Percentiles rank a stretch among this genome's conserved stretches.
Conservation (phyloP, 1,140 invertebrate species). For the Bacillus rossius region DNA sequence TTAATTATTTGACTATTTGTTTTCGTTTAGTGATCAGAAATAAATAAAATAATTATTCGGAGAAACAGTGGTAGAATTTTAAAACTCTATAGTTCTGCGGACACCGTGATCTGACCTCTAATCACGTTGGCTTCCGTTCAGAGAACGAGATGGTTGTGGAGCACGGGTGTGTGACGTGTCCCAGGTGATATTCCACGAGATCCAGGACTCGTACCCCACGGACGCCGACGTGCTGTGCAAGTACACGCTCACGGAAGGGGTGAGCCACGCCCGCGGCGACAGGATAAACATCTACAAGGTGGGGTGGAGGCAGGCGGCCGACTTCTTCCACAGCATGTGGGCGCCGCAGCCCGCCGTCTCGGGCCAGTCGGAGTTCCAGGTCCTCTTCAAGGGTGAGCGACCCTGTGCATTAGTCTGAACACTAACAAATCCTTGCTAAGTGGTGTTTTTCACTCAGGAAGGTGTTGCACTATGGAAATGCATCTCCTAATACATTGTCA, state of each 20-base stretch:
- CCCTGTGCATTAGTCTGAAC: neutral
- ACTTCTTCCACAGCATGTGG: constrained; percentile 12
- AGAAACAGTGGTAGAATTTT: too few relatives aligned
- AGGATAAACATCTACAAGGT: constrained; percentile 21
- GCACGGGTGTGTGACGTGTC: neutral
- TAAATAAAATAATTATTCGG: too few relatives aligned
- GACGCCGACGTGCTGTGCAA: constrained; percentile 22
- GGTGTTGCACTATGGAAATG: too few relatives aligned
- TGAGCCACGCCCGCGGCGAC: constrained; percentile 17
- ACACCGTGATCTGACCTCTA: too few relatives aligned
- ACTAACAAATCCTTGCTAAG: too few relatives aligned
- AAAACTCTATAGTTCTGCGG: too few relatives aligned
- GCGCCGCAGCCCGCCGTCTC: constrained; percentile 1
- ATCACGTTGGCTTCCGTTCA: too few relatives aligned
- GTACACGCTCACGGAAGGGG: constrained; percentile 17
- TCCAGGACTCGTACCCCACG: constrained; percentile 22
- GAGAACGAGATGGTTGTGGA: too few relatives aligned
- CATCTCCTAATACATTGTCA: too few relatives aligned
- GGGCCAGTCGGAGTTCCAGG: constrained; percentile 5
- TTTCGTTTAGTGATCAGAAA: too few relatives aligned
- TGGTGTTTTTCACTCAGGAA: too few relatives aligned
- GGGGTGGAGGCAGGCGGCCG: constrained; percentile 19
- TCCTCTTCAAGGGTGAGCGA: constrained; percentile 15
- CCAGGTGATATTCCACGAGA: constrained; percentile 25
- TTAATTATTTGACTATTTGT: too few relatives aligned